phyloP scores from a whole-genome alignment of 2,888 invertebrate species.

The Hyposoter dolosus region DNA sequence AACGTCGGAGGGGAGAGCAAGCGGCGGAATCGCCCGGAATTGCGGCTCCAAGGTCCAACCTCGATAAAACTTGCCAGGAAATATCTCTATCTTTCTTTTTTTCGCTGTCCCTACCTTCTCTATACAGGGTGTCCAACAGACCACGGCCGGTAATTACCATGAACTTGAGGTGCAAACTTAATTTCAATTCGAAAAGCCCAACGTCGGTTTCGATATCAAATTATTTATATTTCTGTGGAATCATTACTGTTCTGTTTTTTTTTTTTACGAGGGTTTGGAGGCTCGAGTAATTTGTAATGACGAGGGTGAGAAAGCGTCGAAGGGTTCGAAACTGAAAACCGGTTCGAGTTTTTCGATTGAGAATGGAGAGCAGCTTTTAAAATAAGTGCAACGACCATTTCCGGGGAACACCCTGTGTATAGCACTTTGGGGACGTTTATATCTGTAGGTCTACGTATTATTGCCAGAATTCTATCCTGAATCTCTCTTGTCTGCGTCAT shows the following conservation, averaged over 20 bases:
- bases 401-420: not conserved
- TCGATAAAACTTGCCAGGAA: conserved; percentile 65
- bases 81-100: conserved; percentile 21
- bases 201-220: not conserved
- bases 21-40: conserved; percentile 49
- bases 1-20: conserved; percentile 4
- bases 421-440: not conserved
- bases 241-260: too few relatives aligned
- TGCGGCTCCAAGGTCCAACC: conserved; percentile 56
- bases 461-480: conserved; percentile 57
- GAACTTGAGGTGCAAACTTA: not conserved
- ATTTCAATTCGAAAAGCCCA: not conserved
- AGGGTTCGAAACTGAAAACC: not conserved
- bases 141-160: not conserved
- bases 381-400: not conserved
- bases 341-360: not conserved
- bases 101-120: not conserved
- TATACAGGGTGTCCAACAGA: not conserved
- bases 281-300: too few relatives aligned
- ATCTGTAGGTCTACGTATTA: conserved; percentile 42
- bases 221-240: not conserved
- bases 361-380: not conserved
- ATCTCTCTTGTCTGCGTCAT: conserved; percentile 64
- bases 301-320: too few relatives aligned
- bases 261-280: too few relatives aligned